Conservation (phyloP, 1,140 invertebrate genomes). For the Mycetomoellerius zeteki region DNA sequence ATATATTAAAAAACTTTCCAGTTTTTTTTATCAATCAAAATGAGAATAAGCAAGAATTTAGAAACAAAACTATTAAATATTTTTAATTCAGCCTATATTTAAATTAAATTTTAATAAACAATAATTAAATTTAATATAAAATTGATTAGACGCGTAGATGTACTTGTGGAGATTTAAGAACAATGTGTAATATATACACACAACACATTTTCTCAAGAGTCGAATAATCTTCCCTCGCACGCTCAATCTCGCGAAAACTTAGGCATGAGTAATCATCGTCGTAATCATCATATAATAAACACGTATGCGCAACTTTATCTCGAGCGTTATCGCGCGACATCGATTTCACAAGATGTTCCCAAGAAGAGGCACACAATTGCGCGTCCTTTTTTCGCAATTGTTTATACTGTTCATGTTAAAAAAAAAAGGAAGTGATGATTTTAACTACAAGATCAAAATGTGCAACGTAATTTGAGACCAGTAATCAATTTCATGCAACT, state of each 20-base stretch:
- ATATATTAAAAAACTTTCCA: slow-evolving; percentile 16
- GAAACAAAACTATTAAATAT: neutral
- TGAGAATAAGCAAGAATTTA: too few species aligned
- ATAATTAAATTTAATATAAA: slow-evolving; percentile 9
- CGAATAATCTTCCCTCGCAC: slow-evolving; percentile 73
- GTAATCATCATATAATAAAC: slow-evolving; percentile 77
- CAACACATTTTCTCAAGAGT: slow-evolving; percentile 70
- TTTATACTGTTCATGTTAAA: slow-evolving; percentile 43
- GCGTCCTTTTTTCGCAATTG: slow-evolving; percentile 71
- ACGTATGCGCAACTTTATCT: slow-evolving; percentile 65
- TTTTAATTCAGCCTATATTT: neutral
- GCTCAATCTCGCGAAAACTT: slow-evolving; percentile 70
- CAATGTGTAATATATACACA: slow-evolving; percentile 23
- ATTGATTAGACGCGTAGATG: neutral
- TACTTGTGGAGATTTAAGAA: neutral
- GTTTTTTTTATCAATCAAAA: neutral
- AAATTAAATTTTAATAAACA: slow-evolving; percentile 24
- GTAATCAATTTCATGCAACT: neutral
- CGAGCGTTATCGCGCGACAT: slow-evolving; percentile 83
- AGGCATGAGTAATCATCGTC: slow-evolving; percentile 71
- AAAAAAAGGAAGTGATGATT: slow-evolving; percentile 68
- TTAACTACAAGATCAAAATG: neutral
- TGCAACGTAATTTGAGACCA: neutral
- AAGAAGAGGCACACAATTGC: slow-evolving; percentile 73
- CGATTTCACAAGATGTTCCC: slow-evolving; percentile 84